Evolutionary conservation across 2,888 invertebrate genomes (phyloP).

Genomic region (Ornithoptera alexandrae): DNA sequence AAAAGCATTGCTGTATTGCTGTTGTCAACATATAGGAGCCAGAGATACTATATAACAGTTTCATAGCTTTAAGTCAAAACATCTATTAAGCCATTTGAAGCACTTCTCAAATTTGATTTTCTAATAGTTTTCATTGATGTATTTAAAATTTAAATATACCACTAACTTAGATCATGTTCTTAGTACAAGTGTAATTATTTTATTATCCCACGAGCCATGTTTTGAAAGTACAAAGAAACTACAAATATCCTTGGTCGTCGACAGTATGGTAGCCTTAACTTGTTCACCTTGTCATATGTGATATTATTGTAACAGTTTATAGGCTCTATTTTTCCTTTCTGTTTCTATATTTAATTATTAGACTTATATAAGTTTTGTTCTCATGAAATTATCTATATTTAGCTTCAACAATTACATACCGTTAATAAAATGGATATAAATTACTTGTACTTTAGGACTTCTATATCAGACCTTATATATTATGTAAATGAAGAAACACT

Average conservation of each 20-base stretch:
- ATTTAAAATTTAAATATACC: too few species aligned
- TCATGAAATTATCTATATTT: background rate
- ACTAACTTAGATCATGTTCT: background rate
- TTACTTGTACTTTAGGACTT: background rate
- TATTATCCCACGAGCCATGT: slow-evolving; percentile 8
- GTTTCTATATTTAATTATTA: slow-evolving; percentile 5
- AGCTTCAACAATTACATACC: background rate
- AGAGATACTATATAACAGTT: background rate
- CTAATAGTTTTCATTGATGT: too few species aligned
- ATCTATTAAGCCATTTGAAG: too few species aligned
- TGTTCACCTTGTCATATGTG: slow-evolving; percentile 29
- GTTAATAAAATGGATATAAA: background rate
- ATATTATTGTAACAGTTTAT: slow-evolving; percentile 24
- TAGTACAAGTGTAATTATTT: slow-evolving; percentile 1
- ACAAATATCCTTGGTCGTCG: slow-evolving; percentile 18
- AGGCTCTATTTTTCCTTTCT: slow-evolving; percentile 14
- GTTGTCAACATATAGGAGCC: background rate
- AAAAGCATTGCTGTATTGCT: background rate
- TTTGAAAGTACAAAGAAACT: slow-evolving; percentile 29
- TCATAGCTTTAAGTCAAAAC: too few species aligned
- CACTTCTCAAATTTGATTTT: too few species aligned
- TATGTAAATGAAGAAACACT: too few species aligned
- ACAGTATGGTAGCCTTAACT: slow-evolving; percentile 18
- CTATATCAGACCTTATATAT: too few species aligned
- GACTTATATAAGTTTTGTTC: too few species aligned